phyloP scores from a whole-genome alignment of 2,113 vertebrate genomes.

The Rhynchopsitta pachyrhyncha region DNA sequence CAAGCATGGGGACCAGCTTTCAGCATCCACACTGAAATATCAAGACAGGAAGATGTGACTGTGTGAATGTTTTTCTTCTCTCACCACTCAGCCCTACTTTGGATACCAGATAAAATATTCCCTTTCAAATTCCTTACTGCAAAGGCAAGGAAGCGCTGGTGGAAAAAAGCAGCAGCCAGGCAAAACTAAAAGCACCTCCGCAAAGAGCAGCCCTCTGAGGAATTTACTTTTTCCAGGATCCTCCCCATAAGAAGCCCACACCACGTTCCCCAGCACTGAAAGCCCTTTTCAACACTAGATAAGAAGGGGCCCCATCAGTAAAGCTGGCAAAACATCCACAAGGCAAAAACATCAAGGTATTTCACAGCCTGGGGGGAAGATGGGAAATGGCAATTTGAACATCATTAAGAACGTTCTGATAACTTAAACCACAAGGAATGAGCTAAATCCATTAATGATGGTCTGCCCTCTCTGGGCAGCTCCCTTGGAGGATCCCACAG shows the following conservation, averaged over 20 bases:
- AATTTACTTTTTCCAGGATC: slow-evolving; percentile 21
- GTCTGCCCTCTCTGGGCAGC: not conserved
- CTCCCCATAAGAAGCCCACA: not conserved
- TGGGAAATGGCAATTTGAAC: not conserved
- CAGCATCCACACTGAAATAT: not conserved
- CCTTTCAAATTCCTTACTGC: not conserved
- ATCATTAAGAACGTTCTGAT: not conserved
- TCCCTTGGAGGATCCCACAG: not conserved
- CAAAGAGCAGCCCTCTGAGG: not conserved
- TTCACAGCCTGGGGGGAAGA: not conserved
- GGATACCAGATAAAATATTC: not conserved
- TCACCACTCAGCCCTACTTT: not conserved
- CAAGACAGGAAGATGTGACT: not conserved
- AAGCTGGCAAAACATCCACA: slow-evolving; percentile 11
- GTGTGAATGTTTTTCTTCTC: not conserved
- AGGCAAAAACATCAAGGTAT: not conserved
- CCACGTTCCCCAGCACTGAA: not conserved
- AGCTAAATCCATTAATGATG: not conserved
- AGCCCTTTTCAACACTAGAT: slow-evolving; percentile 23
- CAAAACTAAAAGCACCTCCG: not conserved
- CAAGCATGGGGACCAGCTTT: not conserved
- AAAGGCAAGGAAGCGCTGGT: not conserved
- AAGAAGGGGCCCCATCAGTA: slow-evolving; percentile 2
- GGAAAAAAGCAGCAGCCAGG: not conserved
- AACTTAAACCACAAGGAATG: not conserved